These are phyloP conservation scores for Thunnus maccoyii DNA, from an alignment of 2,113 vertebrate species.

Conservation along the genomic window DNA sequence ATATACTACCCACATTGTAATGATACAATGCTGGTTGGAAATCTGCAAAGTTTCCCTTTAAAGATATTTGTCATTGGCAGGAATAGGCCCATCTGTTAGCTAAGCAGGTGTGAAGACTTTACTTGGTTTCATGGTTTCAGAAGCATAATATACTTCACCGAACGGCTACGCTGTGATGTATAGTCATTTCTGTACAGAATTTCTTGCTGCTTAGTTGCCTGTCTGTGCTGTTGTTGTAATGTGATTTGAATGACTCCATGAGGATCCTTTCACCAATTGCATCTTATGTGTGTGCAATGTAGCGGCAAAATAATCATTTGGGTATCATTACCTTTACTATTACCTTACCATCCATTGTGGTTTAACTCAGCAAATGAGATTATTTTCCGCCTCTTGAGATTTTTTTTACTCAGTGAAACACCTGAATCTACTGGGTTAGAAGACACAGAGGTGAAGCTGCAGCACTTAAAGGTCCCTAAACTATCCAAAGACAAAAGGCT, in stretches of 20 bases:
- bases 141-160: conserved; percentile 42
- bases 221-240: conserved; percentile 51
- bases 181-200: conserved; percentile 46
- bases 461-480: conserved; percentile 13
- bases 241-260: conserved; percentile 46
- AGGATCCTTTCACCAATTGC: conserved; percentile 27
- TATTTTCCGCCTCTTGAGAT: conserved; percentile 39
- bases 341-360: conserved; percentile 4
- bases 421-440: neutral
- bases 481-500: conserved; percentile 13
- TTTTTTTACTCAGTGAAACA: conserved; percentile 22
- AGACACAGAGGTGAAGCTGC: conserved; percentile 11
- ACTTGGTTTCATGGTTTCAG: conserved; percentile 26
- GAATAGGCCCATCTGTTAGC: conserved; percentile 62
- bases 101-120: conserved; percentile 45
- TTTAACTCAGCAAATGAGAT: conserved; percentile 38
- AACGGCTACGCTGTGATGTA: conserved; percentile 30
- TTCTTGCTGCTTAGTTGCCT: conserved; percentile 33
- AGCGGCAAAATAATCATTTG: conserved; percentile 71
- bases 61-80: conserved; percentile 60
- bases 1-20: no score
- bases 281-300: conserved; percentile 62
- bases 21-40: no score
- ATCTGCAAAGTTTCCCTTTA: no score
- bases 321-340: conserved; percentile 61